phyloP scores from a whole-genome alignment of 2,797 vertebrate species.

The Sebastes ruberrimus region DNA sequence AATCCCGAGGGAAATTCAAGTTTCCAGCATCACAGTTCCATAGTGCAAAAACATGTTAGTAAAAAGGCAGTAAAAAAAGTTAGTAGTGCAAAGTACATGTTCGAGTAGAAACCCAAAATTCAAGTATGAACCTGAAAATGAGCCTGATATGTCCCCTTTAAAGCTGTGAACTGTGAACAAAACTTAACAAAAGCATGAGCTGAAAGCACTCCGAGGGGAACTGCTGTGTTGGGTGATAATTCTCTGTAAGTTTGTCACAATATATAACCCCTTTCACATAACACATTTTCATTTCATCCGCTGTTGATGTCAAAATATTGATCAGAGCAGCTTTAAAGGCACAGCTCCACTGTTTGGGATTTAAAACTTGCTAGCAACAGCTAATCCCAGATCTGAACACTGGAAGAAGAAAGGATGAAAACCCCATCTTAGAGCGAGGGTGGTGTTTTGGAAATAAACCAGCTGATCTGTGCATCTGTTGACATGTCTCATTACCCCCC shows the following conservation, averaged over 20 bases:
- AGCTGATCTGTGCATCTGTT: constrained; percentile 39
- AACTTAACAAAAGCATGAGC: not conserved
- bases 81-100: too few relatives aligned
- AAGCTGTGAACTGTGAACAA: not conserved
- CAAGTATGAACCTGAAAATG: too few relatives aligned
- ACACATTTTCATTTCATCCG: not conserved
- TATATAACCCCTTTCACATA: not conserved
- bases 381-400: not conserved
- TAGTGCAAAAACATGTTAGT: too few relatives aligned
- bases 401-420: not conserved
- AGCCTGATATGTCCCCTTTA: too few relatives aligned
- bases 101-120: not conserved
- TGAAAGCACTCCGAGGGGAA: not conserved
- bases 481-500: constrained; percentile 37
- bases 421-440: not conserved
- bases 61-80: too few relatives aligned
- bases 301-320: not conserved
- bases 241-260: not conserved
- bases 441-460: constrained; percentile 32
- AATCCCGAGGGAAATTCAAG: too few relatives aligned
- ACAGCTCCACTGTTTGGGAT: not conserved
- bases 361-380: not conserved
- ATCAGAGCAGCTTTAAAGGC: constrained; percentile 3
- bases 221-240: not conserved
- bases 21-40: too few relatives aligned